These are phyloP conservation scores for Tetanocera ferruginea DNA, from an alignment of 2,888 invertebrate genomes.

Conservation along the genomic window DNA sequence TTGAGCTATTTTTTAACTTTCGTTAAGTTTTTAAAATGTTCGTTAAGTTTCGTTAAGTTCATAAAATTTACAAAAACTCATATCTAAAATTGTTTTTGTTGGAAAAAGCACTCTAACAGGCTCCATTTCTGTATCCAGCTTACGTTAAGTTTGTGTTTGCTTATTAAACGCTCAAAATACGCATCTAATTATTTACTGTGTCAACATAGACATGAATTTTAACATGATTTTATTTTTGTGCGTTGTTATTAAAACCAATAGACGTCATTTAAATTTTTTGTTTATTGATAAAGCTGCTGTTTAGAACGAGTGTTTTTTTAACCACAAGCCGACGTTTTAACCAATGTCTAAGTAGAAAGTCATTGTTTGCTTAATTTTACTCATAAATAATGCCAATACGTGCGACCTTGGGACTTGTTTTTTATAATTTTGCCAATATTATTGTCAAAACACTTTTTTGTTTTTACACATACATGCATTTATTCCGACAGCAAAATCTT, in stretches of 20 bases:
- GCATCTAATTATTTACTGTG: background rate
- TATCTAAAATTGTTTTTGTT: too few relatives aligned
- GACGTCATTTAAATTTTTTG: constrained; percentile 5
- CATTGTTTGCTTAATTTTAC: background rate
- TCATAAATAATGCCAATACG: constrained; percentile 19
- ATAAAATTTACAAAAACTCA: background rate
- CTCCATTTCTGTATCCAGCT: background rate
- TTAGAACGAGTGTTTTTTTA: constrained; percentile 8
- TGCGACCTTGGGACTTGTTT: constrained; percentile 24
- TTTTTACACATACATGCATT: background rate
- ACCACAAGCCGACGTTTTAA: background rate
- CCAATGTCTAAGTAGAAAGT: background rate
- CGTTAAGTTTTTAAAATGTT: constrained; percentile 15
- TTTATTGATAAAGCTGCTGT: background rate
- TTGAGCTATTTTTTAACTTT: constrained; percentile 14
- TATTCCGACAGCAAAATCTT: background rate
- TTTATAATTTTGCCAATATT: background rate
- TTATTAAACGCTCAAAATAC: background rate
- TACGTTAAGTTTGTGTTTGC: background rate
- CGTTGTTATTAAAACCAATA: background rate
- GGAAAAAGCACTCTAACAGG: background rate
- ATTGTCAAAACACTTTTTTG: background rate
- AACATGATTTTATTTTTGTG: background rate
- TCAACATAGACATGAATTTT: background rate
- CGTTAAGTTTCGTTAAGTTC: background rate